phyloP scores from a whole-genome alignment of 2,888 invertebrate genomes.

The Leucophenga maculata region DNA sequence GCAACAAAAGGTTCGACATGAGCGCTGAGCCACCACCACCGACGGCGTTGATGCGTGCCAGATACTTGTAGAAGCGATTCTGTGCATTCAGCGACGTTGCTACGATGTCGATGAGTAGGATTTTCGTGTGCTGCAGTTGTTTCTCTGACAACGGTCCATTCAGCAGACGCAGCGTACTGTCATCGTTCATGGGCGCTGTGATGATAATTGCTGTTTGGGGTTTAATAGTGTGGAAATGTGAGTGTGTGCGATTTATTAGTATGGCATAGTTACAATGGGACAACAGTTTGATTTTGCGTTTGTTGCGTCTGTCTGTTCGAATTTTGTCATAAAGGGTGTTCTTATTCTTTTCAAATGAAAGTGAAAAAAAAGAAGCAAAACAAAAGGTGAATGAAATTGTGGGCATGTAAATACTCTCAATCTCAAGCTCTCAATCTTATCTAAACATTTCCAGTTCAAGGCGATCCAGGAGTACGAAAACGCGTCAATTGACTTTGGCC shows the following conservation, averaged over 20 bases:
- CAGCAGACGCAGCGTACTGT: conserved; percentile 31
- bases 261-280: neutral
- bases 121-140: conserved; percentile 61
- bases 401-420: no score
- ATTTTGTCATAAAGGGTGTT: no score
- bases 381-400: no score
- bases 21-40: conserved; percentile 46
- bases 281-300: no score
- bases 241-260: conserved; percentile 7
- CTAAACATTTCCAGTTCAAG: no score
- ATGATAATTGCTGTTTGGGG: conserved; percentile 65
- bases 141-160: neutral
- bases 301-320: no score
- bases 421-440: no score
- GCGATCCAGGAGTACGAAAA: no score
- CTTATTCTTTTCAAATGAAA: no score
- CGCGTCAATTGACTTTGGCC: no score
- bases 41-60: conserved; percentile 57
- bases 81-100: conserved; percentile 70
- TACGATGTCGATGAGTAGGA: conserved; percentile 70
- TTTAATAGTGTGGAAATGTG: conserved; percentile 31
- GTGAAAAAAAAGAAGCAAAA: no score
- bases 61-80: conserved; percentile 69
- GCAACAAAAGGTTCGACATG: conserved; percentile 68
- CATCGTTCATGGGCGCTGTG: conserved; percentile 44